Conservation (phyloP, 2,113 vertebrate species). For the Ranitomeya variabilis region DNA sequence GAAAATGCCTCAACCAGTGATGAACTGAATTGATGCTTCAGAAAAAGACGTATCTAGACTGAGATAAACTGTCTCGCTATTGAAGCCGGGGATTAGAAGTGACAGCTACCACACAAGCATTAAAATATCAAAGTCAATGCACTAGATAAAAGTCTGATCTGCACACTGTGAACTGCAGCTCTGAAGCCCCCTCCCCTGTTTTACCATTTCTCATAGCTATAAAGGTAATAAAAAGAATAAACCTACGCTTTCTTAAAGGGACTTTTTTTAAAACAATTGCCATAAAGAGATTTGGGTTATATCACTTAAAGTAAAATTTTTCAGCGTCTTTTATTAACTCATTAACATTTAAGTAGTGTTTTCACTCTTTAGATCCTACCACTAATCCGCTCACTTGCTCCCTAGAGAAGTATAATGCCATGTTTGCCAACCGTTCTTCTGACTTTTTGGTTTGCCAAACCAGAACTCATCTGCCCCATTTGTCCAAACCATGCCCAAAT, state of each 20-base stretch:
- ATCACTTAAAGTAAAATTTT: not conserved
- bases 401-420: no score
- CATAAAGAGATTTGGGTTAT: no score
- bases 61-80: conserved; percentile 6
- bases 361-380: no score
- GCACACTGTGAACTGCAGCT: not conserved
- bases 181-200: not conserved
- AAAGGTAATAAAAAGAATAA: not conserved
- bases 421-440: no score
- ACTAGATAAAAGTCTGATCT: not conserved
- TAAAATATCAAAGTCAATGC: conserved; percentile 9
- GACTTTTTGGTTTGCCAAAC: no score
- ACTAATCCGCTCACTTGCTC: no score
- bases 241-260: not conserved
- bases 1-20: not conserved
- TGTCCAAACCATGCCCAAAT: no score
- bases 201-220: not conserved
- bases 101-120: not conserved
- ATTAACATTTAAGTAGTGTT: no score
- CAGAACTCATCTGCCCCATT: no score
- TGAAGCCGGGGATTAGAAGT: conserved; percentile 3
- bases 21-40: not conserved
- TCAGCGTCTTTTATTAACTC: not conserved
- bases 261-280: no score
- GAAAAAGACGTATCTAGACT: not conserved